Evolutionary conservation across 2,888 invertebrate species (phyloP).

Genomic region (Lysandra coridon): DNA sequence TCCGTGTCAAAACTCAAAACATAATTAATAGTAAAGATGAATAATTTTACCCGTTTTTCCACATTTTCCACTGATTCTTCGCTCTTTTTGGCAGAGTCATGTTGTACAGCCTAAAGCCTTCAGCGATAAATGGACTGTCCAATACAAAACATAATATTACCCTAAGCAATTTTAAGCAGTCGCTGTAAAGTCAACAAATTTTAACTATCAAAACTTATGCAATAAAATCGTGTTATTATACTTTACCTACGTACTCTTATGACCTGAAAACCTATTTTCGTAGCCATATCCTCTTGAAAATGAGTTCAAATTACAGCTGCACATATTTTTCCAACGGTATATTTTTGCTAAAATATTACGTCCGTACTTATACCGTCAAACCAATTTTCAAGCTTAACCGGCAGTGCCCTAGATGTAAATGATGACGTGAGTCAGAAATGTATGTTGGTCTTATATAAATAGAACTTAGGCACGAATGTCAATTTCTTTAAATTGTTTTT

Average conservation of each 20-base stretch:
- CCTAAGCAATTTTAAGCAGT: background rate
- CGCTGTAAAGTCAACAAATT: background rate
- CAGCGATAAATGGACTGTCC: background rate
- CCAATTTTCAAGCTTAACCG: background rate
- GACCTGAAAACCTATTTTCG: background rate
- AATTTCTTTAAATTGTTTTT: too few species aligned
- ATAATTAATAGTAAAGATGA: background rate
- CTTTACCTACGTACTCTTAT: constrained; percentile 29
- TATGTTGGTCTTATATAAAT: background rate
- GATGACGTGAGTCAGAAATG: background rate
- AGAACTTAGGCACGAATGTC: too few species aligned
- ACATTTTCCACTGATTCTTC: background rate
- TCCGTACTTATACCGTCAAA: background rate
- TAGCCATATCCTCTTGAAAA: constrained; percentile 6
- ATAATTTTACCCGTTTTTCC: background rate
- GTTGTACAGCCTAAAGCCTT: background rate
- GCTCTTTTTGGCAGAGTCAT: background rate
- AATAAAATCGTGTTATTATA: background rate
- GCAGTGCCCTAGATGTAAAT: background rate
- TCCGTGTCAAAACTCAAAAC: background rate
- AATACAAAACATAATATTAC: too few species aligned
- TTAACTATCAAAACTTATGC: background rate
- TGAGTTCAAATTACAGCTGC: background rate
- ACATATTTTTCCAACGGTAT: constrained; percentile 8
- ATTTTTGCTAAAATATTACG: background rate